Evolutionary conservation across 2,113 vertebrate species (phyloP).

Genomic region (Heliornis fulica): DNA sequence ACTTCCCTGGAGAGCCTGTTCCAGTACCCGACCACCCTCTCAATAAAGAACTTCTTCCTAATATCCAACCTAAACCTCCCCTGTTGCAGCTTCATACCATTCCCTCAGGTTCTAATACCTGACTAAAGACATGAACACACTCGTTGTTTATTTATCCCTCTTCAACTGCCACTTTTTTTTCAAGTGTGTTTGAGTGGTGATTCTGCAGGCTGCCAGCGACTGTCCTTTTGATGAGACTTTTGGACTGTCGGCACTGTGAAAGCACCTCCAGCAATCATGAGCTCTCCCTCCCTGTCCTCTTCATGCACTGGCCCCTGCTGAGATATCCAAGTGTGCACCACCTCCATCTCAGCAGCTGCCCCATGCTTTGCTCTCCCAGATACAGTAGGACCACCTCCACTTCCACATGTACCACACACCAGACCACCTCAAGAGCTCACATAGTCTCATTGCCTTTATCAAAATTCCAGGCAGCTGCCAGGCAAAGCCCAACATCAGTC

Average conservation of each 20-base stretch:
- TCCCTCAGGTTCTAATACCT: too few species aligned
- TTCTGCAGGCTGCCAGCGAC: background rate
- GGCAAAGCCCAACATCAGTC: background rate
- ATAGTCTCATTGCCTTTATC: background rate
- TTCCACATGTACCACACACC: background rate
- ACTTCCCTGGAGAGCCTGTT: too few species aligned
- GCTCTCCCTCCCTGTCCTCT: background rate
- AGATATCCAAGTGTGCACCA: background rate
- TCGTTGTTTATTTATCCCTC: background rate
- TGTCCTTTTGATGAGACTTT: background rate
- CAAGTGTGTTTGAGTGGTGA: background rate
- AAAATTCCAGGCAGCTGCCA: background rate
- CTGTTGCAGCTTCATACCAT: too few species aligned
- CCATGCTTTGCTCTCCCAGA: background rate
- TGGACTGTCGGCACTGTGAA: background rate
- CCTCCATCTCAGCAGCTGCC: background rate
- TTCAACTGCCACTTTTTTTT: background rate
- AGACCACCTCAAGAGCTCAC: background rate
- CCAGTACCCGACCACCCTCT: too few species aligned
- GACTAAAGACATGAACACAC: background rate
- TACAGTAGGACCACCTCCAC: background rate
- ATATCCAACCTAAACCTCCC: too few species aligned
- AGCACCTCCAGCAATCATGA: background rate
- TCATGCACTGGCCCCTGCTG: fast-evolving
- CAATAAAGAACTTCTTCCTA: too few species aligned